phyloP scores from a whole-genome alignment of 2,797 vertebrate genomes.

The Arrhamphus sclerolepis region DNA sequence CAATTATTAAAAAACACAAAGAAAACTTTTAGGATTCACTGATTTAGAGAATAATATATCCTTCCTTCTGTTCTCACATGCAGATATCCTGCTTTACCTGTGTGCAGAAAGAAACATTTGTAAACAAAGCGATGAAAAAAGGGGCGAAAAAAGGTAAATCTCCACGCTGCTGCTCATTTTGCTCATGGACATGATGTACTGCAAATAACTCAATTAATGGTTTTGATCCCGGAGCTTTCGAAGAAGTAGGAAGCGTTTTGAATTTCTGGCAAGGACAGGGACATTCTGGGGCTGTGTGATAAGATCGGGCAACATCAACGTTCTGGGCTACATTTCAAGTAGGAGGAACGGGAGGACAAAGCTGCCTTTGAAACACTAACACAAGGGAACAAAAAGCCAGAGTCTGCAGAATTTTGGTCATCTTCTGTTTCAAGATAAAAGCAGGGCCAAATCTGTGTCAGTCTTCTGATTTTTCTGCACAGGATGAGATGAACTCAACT shows the following conservation, averaged over 20 bases:
- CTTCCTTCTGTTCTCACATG: too few species aligned
- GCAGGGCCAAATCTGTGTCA: constrained; percentile 35
- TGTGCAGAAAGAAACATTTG: too few species aligned
- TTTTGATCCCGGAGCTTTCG: constrained; percentile 71
- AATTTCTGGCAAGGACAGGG: constrained; percentile 83
- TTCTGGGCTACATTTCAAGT: constrained; percentile 85
- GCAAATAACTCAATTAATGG: constrained; percentile 6
- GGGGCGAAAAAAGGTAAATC: too few species aligned
- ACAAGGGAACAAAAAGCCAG: constrained; percentile 56
- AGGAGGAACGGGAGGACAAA: constrained; percentile 84
- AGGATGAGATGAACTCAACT: constrained; percentile 25
- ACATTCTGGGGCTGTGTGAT: constrained; percentile 80
- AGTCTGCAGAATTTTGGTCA: constrained; percentile 81
- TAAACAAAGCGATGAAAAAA: too few species aligned
- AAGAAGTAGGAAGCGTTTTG: constrained; percentile 83
- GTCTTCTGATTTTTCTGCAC: constrained; percentile 39
- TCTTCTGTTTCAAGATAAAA: constrained; percentile 58
- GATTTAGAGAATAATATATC: too few species aligned
- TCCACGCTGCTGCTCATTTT: background rate
- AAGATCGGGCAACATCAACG: constrained; percentile 81
- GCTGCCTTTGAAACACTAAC: constrained; percentile 83
- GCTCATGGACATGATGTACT: constrained; percentile 15
- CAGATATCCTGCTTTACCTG: too few species aligned
- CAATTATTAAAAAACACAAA: too few species aligned
- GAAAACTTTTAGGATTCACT: too few species aligned